These are phyloP conservation scores for Otolemur garnettii DNA, from an alignment of 2,113 vertebrate genomes.

Conservation along the genomic window DNA sequence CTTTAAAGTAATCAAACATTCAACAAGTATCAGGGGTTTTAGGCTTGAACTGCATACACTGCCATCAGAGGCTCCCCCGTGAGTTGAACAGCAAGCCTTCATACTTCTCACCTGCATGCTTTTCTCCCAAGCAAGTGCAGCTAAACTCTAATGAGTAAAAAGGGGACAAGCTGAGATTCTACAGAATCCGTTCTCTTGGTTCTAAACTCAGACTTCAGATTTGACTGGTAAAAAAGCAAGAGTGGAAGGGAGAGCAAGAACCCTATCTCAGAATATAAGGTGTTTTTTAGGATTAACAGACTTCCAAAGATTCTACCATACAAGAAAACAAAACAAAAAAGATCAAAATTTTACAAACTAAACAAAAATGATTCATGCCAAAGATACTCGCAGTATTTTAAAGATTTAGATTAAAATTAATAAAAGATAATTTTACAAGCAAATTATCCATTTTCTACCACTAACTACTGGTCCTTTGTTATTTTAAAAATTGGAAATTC, in stretches of 20 bases:
- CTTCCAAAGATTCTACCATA: not conserved
- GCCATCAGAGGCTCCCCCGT: not conserved
- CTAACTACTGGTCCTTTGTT: not conserved
- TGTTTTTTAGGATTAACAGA: slow-evolving; percentile 12
- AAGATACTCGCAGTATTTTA: not conserved
- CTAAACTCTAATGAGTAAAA: not conserved
- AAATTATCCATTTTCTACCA: slow-evolving; percentile 32
- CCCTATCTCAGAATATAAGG: not conserved
- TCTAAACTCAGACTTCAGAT: not conserved
- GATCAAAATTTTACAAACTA: slow-evolving; percentile 21
- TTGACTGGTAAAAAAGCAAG: not conserved
- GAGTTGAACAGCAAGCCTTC: not conserved
- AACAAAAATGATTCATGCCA: not conserved
- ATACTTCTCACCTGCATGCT: not conserved
- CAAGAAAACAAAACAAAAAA: not conserved
- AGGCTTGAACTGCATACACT: not conserved
- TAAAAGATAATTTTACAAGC: slow-evolving; percentile 18
- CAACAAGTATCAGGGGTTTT: not conserved
- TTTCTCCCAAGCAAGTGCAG: not conserved
- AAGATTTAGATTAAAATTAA: slow-evolving; percentile 29
- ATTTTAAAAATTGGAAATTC: slow-evolving; percentile 57
- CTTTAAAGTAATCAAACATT: not conserved
- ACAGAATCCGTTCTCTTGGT: not conserved
- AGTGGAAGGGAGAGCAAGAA: not conserved
- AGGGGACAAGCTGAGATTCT: not conserved